Evolutionary conservation across 2,888 invertebrate genomes (phyloP).

Genomic region (Drosophila algonquin): DNA sequence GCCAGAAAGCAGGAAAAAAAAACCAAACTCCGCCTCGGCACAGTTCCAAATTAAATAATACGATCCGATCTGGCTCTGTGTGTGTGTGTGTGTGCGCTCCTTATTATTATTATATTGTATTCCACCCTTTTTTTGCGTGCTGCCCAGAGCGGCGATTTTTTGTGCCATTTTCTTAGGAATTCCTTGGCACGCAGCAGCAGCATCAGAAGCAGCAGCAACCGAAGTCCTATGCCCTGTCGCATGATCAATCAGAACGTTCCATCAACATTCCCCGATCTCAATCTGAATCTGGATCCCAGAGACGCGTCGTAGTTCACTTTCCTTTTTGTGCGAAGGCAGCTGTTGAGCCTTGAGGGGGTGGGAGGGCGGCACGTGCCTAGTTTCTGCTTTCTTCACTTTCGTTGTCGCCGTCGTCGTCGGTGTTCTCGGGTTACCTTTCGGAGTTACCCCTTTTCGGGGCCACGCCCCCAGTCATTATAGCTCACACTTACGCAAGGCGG

Average conservation of each 20-base stretch:
- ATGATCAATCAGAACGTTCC: constrained; percentile 70
- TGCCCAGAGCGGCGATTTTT: constrained; percentile 52
- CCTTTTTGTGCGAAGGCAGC: constrained; percentile 41
- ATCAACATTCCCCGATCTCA: constrained; percentile 43
- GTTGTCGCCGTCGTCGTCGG: constrained; percentile 12
- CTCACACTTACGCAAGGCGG: constrained; percentile 72
- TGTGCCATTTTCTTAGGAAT: constrained; percentile 69
- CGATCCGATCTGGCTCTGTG: constrained; percentile 22
- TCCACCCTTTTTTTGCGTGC: constrained; percentile 74
- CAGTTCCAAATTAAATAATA: constrained; percentile 78
- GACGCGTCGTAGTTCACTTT: constrained; percentile 10
- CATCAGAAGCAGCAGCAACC: constrained; percentile 28
- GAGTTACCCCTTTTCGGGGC: constrained; percentile 25
- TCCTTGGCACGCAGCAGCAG: constrained; percentile 56
- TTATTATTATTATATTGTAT: constrained; percentile 77
- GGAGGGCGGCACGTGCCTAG: constrained; percentile 65
- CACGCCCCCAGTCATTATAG: constrained; percentile 69
- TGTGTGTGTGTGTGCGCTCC: constrained; percentile 34
- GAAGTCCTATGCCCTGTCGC: constrained; percentile 58
- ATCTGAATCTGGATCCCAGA: constrained; percentile 38
- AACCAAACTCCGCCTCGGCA: constrained; percentile 33
- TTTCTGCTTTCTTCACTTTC: constrained; percentile 66
- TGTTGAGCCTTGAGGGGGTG: constrained; percentile 23
- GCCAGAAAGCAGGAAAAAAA: constrained; percentile 6
- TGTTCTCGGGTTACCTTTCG: constrained; percentile 62